Evolutionary conservation across 2,888 invertebrate species (phyloP).

Genomic region (Dicycla oo): DNA sequence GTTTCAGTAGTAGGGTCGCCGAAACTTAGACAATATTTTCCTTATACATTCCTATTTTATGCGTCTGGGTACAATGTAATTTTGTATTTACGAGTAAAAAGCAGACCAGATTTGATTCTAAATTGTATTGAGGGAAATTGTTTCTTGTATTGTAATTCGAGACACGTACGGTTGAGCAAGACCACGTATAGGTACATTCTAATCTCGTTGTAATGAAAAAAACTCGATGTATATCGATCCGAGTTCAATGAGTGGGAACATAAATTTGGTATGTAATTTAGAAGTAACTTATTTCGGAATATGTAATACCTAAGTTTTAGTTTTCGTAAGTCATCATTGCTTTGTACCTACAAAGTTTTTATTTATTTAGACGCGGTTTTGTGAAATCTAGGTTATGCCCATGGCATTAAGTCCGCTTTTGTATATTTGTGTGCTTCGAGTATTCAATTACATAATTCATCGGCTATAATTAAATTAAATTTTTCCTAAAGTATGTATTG

Average conservation of each 20-base stretch:
- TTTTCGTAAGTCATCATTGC: not conserved
- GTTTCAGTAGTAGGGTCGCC: conserved; percentile 36
- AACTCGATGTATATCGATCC: conserved; percentile 23
- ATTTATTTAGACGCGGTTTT: too few species aligned
- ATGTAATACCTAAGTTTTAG: conserved; percentile 5
- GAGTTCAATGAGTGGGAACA: conserved; percentile 15
- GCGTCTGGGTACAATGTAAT: conserved; percentile 49
- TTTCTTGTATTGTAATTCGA: conserved; percentile 43
- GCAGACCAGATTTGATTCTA: conserved; percentile 60
- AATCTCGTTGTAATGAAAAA: conserved; percentile 52
- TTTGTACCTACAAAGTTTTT: not conserved
- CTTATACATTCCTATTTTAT: conserved; percentile 45
- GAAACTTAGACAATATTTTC: conserved; percentile 55
- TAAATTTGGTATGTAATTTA: conserved; percentile 29
- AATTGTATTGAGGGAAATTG: conserved; percentile 60
- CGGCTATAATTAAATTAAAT: not conserved
- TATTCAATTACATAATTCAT: not conserved
- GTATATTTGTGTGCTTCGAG: too few species aligned
- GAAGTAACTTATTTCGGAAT: conserved; percentile 27
- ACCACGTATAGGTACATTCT: conserved; percentile 34
- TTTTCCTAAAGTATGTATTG: too few species aligned
- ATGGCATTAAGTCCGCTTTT: too few species aligned
- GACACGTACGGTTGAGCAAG: conserved; percentile 52
- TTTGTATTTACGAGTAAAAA: conserved; percentile 62
- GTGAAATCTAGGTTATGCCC: too few species aligned